Evolutionary conservation across 2,888 invertebrate genomes (phyloP).

Genomic region (Andrena camellia): DNA sequence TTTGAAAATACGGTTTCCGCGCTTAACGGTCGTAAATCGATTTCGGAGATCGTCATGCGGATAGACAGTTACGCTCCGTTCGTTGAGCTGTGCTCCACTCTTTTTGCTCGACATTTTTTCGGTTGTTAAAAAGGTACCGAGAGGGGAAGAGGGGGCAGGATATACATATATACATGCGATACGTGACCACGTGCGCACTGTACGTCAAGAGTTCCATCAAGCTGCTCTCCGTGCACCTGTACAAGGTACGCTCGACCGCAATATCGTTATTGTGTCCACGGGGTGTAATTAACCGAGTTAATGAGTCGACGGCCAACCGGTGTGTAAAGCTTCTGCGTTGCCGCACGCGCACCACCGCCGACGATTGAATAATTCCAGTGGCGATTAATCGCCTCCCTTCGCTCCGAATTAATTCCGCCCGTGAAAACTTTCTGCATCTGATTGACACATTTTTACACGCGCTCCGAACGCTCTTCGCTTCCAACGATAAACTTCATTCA

Average conservation of each 20-base stretch:
- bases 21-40: not conserved
- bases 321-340: not conserved
- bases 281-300: not conserved
- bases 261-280: not conserved
- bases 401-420: not conserved
- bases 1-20: not conserved
- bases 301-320: no score
- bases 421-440: not conserved
- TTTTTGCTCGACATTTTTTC: not conserved
- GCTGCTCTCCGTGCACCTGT: conserved; percentile 14
- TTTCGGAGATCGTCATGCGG: conserved; percentile 9
- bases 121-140: not conserved
- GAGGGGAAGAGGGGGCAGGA: not conserved
- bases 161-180: conserved; percentile 21
- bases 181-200: conserved; percentile 40
- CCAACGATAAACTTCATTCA: not conserved
- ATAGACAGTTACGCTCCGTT: not conserved
- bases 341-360: not conserved
- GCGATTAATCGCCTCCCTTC: not conserved
- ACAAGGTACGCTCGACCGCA: conserved; percentile 41
- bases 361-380: not conserved
- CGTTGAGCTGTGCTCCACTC: not conserved
- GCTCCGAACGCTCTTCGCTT: not conserved
- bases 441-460: not conserved
- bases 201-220: conserved; percentile 33